Base-by-base conservation (phyloP, 2,888 invertebrate species). In the Oscheius myriophilus region DNA sequence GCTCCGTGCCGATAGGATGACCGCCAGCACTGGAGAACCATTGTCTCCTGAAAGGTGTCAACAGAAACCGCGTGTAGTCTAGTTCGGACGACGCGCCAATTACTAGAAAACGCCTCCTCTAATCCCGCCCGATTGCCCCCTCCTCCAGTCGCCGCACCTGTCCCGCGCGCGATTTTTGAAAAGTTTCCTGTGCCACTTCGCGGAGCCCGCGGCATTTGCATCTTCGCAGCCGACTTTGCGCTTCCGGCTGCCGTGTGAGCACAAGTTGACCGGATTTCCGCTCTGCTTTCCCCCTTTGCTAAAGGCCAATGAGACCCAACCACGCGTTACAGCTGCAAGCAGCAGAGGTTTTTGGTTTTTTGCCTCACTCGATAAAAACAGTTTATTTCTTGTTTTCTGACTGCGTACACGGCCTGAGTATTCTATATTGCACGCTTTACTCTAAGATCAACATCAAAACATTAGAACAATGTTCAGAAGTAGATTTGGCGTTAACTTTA, bases 261-360 rank as follows among this genome's bases (percentile, higher is more conserved):
- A 61, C 39, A 23, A n/a, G 26, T 26, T 45, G 61, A 49, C 61
- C 61, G 61, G 61, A 61, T 61, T 61, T 61, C 61, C 61, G 61
- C 49, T 61, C 49, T 61, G 61, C 61, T 61, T 61, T 46, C 26
- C 33, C 33, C 33, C 33, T 33, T 33, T 33, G 33, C 33, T 33
- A 9, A 33, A 33, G 33, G 33, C 33, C 33, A 33, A 33, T 33
- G 33, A 33, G 61, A 49, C 49, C 49, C 61, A 46, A 49, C 33
- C 46, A 26, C 61, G 46, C 39, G 14, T 25, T 16, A 12, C 21
- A 42, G 16, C 21, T 49, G 18, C 42, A 42, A 21, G 12, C 25
- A 23, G 14, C 7, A 42, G 42, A 58, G 58, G 58, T 33, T 33
- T 33, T 33, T 33, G 33, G 9, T 33, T 33, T 9, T 33, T 33